Evolutionary conservation across 1,140 invertebrate species (phyloP).

Genomic region (Cyrtorhinus lividipennis): DNA sequence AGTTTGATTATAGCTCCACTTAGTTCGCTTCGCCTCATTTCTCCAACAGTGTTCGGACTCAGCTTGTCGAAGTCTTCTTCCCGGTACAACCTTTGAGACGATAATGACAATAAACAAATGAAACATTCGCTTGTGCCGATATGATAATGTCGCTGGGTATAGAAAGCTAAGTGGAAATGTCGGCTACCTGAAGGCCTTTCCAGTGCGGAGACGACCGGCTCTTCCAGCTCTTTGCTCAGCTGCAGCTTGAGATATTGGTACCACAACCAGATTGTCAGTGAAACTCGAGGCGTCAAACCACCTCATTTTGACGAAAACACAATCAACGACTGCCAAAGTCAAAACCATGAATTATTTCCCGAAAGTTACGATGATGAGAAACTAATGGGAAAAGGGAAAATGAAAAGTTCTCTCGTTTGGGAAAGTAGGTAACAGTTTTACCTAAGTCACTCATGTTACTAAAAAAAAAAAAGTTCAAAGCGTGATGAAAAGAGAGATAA

Average conservation of each 20-base stretch:
- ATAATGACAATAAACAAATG: conserved; percentile 25
- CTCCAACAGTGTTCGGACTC: conserved; percentile 57
- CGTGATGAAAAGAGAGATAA: no score
- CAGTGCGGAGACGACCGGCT: conserved; percentile 68
- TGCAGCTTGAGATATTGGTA: conserved; percentile 76
- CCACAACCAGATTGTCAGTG: conserved; percentile 69
- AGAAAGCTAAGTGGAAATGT: not conserved
- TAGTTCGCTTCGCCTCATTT: conserved; percentile 84
- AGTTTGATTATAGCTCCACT: conserved; percentile 75
- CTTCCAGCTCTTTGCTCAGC: conserved; percentile 84
- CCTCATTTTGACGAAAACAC: conserved; percentile 91
- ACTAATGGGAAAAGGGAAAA: conserved; percentile 17
- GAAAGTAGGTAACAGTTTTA: no score
- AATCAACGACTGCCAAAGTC: conserved; percentile 76
- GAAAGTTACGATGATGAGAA: not conserved
- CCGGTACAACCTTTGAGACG: conserved; percentile 58
- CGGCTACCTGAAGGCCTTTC: conserved; percentile 69
- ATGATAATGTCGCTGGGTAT: not conserved
- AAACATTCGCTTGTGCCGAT: no score
- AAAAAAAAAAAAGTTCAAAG: no score
- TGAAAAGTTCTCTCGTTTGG: not conserved
- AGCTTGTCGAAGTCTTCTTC: conserved; percentile 65
- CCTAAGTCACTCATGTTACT: no score
- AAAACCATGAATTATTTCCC: no score
- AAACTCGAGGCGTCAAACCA: conserved; percentile 74